Conservation (phyloP, 2,888 invertebrate genomes). For the Lycaena phlaeas region DNA sequence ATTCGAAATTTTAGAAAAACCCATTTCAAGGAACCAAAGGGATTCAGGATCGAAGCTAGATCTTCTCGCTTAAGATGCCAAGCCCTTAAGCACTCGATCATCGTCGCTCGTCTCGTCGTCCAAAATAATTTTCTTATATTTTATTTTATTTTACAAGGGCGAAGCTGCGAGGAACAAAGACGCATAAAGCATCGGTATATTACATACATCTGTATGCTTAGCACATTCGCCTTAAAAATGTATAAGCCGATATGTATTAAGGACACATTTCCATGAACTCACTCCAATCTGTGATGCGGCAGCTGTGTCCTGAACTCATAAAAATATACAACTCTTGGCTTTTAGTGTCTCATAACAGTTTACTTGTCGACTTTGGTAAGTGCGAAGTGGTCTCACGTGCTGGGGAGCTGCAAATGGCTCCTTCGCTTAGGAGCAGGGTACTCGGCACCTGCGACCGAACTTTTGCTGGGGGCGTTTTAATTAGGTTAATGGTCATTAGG, state of each 20-base stretch:
- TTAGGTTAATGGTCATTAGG: slow-evolving; percentile 26
- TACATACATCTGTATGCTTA: not conserved
- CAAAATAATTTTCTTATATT: too few species aligned
- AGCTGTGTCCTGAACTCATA: slow-evolving; percentile 41
- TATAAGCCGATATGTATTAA: not conserved
- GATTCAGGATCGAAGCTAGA: too few species aligned
- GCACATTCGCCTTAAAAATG: not conserved
- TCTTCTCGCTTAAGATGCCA: too few species aligned
- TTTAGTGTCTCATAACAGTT: slow-evolving; percentile 43
- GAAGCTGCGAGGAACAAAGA: too few species aligned
- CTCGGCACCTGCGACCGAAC: slow-evolving; percentile 47
- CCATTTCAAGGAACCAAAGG: too few species aligned
- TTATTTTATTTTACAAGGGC: too few species aligned
- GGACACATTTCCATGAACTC: slow-evolving; percentile 8
- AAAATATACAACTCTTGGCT: slow-evolving; percentile 47
- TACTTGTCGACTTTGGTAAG: slow-evolving; percentile 51
- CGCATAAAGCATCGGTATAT: not conserved
- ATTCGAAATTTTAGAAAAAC: too few species aligned
- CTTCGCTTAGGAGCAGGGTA: slow-evolving; percentile 43
- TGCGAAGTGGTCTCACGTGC: slow-evolving; percentile 59
- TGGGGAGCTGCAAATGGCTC: slow-evolving; percentile 39
- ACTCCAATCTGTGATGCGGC: slow-evolving; percentile 40
- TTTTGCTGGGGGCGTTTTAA: slow-evolving; percentile 35
- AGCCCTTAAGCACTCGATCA: too few species aligned
- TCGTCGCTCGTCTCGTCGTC: too few species aligned